phyloP scores from a whole-genome alignment of 2,888 invertebrate species.

The Anthophora plumipes region DNA sequence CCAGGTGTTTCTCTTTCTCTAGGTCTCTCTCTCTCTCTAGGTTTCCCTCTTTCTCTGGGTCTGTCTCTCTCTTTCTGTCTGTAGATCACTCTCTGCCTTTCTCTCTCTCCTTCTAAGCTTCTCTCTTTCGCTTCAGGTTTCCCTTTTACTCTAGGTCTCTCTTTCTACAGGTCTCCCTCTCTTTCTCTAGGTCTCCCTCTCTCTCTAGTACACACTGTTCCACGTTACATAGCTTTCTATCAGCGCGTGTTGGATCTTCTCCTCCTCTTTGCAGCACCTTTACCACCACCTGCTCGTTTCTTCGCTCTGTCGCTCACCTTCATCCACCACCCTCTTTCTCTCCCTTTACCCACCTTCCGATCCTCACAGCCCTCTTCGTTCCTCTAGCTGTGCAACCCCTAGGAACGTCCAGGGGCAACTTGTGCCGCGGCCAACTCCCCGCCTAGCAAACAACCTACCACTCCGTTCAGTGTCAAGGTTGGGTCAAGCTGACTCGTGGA shows the following conservation, averaged over 20 bases:
- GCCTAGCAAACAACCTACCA: conserved; percentile 65
- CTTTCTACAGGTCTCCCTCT: too few species aligned
- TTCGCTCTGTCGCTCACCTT: neutral
- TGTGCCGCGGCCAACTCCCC: conserved; percentile 55
- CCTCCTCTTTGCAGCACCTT: neutral
- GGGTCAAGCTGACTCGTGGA: conserved; percentile 64
- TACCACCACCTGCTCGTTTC: neutral
- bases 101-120: too few species aligned
- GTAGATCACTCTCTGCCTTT: too few species aligned
- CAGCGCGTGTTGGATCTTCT: too few species aligned
- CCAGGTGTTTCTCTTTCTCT: too few species aligned
- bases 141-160: too few species aligned
- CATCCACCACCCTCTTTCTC: neutral
- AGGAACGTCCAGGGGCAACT: conserved; percentile 61
- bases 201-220: too few species aligned
- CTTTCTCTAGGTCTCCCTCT: too few species aligned
- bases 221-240: too few species aligned
- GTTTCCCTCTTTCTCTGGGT: too few species aligned
- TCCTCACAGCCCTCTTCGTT: neutral
- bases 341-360: neutral
- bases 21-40: neutral
- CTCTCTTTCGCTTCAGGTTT: too few species aligned
- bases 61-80: too few species aligned
- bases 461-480: conserved; percentile 79
- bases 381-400: conserved; percentile 25